Conservation (phyloP, 1,140 invertebrate genomes). For the Drosophila santomea region DNA sequence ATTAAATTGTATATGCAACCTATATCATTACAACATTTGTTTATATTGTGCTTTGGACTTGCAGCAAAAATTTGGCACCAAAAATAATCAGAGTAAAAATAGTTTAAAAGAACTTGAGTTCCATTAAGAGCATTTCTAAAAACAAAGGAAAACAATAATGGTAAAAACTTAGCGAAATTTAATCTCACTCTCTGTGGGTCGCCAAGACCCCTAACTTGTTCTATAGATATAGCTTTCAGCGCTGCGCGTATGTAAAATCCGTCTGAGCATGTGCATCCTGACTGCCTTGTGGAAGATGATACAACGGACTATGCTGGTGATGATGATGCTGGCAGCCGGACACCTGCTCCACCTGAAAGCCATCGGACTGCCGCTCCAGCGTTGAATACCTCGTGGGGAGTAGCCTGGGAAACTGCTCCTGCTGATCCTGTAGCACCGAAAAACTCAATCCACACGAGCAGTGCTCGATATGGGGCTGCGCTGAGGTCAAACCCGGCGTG, state of each 20-base stretch:
- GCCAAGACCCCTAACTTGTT: neutral
- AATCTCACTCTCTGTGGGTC: constrained; percentile 60
- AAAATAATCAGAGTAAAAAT: constrained; percentile 48
- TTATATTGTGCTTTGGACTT: constrained; percentile 65
- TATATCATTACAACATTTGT: constrained; percentile 68
- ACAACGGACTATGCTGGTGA: constrained; percentile 39
- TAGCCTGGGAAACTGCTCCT: constrained; percentile 8
- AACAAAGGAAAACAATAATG: constrained; percentile 39
- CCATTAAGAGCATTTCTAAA: constrained; percentile 23
- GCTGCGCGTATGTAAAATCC: constrained; percentile 64
- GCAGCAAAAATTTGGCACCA: constrained; percentile 70
- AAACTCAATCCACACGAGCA: constrained; percentile 77
- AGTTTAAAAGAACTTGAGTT: constrained; percentile 2
- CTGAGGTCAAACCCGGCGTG: constrained; percentile 34
- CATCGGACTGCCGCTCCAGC: constrained; percentile 35
- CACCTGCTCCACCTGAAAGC: constrained; percentile 34
- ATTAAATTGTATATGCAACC: constrained; percentile 51
- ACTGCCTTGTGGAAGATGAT: constrained; percentile 11
- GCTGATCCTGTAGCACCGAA: constrained; percentile 57
- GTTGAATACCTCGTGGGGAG: constrained; percentile 23
- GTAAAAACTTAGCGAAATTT: constrained; percentile 30
- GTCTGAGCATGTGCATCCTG: constrained; percentile 73
- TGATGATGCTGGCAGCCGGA: constrained; percentile 47
- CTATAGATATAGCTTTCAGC: constrained; percentile 12
- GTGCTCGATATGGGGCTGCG: constrained; percentile 69